Evolutionary conservation across 2,113 vertebrate species (phyloP), one percentile per base, ranked within the genome.

Genomic region (Cyprinus carpio): DNA sequence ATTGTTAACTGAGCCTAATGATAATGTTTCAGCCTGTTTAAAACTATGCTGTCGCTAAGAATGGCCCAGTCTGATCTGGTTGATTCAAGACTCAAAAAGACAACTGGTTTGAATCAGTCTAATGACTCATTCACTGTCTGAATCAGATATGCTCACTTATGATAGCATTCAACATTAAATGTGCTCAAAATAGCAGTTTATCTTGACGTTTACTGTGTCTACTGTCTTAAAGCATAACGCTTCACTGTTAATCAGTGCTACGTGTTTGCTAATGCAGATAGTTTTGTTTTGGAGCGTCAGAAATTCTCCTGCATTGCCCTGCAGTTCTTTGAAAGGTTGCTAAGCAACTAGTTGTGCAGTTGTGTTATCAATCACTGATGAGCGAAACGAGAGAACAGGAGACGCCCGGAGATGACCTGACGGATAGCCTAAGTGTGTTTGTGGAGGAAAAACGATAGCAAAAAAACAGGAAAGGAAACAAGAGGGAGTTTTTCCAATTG

Each of bases 301-400:
- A 86, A 58, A 81, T 86, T 85, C 31, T 64, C 71, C 75, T 85
- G 89, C 84, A 86, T 82, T n/a, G 80, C 79, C 72, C 85, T 84
- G 84, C 84, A 64, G 85, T 81, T 85, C 81, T 89, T 89, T 85
- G 75, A 80, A 85, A 87, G 80, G 89, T 90, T 90, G 89, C 89
- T 89, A 88, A 90, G 89, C 89, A 90, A 90, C 89, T 89, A 87
- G 83, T 88, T 86, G 62, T 83, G 87, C 79, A 49, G 62, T 88
- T 81, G 87, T 84, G 75, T 77, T 85, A 88, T 83, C 85, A 88
- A 81, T 83, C 81, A 69, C 76, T 54, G 75, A 82, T 77, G 79
- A 87, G 80, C 29, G 34, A 72, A 75, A 46, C 84, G 31, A 86
- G 46, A 49, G 64, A 75, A 78, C 67, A 85, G 75, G 62, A 86